These are phyloP conservation scores for Cheiracanthium punctorium DNA, from an alignment of 2,888 invertebrate species.

Conservation along the genomic window DNA sequence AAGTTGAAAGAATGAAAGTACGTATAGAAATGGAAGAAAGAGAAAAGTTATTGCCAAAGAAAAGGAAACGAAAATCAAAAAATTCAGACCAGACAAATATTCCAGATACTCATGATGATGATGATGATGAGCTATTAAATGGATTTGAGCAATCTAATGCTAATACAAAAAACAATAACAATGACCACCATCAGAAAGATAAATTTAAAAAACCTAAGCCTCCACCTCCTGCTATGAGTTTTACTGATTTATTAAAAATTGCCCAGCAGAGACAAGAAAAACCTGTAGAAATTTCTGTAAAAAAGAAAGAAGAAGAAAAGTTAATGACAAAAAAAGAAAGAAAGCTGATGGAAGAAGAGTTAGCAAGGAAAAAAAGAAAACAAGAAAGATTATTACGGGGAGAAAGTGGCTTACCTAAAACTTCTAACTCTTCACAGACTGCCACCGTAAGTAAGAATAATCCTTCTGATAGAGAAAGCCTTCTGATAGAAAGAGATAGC, in stretches of 20 bases:
- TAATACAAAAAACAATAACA: neutral
- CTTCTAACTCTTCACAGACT: neutral
- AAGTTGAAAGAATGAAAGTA: slow-evolving; percentile 68
- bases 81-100: slow-evolving; percentile 12
- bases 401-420: neutral
- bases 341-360: slow-evolving; percentile 54
- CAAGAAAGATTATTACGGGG: neutral
- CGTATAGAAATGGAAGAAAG: slow-evolving; percentile 67
- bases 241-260: slow-evolving; percentile 85
- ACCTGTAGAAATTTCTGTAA: slow-evolving; percentile 78
- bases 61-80: slow-evolving; percentile 62
- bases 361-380: slow-evolving; percentile 22
- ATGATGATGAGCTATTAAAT: slow-evolving; percentile 6
- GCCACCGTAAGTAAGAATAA: neutral
- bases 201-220: slow-evolving; percentile 3
- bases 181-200: neutral
- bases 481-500: neutral
- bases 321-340: slow-evolving; percentile 69
- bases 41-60: slow-evolving; percentile 50
- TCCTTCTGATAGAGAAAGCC: neutral
- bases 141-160: neutral
- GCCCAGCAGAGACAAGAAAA: slow-evolving; percentile 88
- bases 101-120: slow-evolving; percentile 3
- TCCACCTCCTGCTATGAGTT: slow-evolving; percentile 85
- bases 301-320: slow-evolving; percentile 62